Evolutionary conservation across 2,113 vertebrate species (phyloP), one percentile per base, ranked within the genome.

Genomic region (Microtus pennsylvanicus): DNA sequence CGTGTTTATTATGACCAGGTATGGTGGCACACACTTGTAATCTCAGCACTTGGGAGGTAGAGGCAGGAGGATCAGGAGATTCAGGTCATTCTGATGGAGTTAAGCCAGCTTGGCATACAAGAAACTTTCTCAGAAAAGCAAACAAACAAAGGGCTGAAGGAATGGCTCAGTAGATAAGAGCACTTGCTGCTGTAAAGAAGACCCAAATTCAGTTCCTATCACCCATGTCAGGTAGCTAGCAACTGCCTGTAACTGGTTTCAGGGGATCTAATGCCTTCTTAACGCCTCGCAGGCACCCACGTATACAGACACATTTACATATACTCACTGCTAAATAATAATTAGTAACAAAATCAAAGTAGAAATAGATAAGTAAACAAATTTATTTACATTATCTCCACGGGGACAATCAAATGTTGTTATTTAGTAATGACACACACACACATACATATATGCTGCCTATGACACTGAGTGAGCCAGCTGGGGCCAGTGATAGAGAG

Each of bases 341-440:
- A 50, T 47, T 35, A 80, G 17, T 19, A 80, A 21, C 28, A 50
- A n/a, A 11, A 82, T 10, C 4, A 70, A 35, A 61, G 21, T 58
- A 58, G 17, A 58, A 58, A 58, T 58, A 58, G 55, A 82, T 89
- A 80, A 24, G 82, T 90, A 91, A 91, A 78, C 24, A 26, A 93
- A 69, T 88, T 77, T 93, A 55, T 94, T 96, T 95, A 83, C 38
- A 47, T 74, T 45, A 75, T 78, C 91, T 13, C 16, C 12, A 14
- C 70, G 30, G 58, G 90, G 38, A 81, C 90, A 91, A 85, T 75
- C 35, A 86, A 86, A n/a, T 10, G 52, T 72, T 10, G 52, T 72
- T 72, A 38, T 76, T 5, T 87, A 52, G 52, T 87, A 81, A 19
- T 19, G 1, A 58, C 58, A 45, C 5, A 76, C 28, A 76, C 16